Evolutionary conservation across 2,797 vertebrate species (phyloP).

Genomic region (Pelochelys cantorii): DNA sequence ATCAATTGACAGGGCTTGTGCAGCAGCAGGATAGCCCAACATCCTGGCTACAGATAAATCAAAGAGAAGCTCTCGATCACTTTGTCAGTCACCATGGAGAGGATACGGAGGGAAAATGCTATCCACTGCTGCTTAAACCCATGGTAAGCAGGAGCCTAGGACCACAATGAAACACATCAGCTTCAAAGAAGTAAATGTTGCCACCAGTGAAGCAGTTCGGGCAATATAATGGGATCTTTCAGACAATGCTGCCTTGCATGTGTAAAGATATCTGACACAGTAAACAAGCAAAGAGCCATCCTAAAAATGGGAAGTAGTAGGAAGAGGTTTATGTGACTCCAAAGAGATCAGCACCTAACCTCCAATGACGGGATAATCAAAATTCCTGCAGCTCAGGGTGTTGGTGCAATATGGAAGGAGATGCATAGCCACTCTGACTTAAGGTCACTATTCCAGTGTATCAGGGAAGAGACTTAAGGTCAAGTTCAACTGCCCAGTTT

Average conservation of each 20-base stretch:
- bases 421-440: background rate
- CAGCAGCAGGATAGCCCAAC: background rate
- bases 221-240: background rate
- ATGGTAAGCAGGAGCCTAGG: background rate
- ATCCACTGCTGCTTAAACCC: background rate
- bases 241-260: background rate
- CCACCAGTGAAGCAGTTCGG: background rate
- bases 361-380: background rate
- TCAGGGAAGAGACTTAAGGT: background rate
- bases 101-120: background rate
- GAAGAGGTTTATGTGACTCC: background rate
- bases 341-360: background rate
- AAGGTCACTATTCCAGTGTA: background rate
- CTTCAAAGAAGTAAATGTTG: background rate
- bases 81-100: conserved; percentile 24
- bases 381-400: background rate
- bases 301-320: background rate
- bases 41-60: conserved; percentile 1
- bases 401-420: background rate
- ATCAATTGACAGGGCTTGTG: conserved; percentile 1
- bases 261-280: background rate
- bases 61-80: background rate
- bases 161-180: background rate
- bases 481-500: conserved; percentile 39
- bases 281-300: background rate